Evolutionary conservation across 2,888 invertebrate species (phyloP).

Genomic region (Silvanus unidentatus): DNA sequence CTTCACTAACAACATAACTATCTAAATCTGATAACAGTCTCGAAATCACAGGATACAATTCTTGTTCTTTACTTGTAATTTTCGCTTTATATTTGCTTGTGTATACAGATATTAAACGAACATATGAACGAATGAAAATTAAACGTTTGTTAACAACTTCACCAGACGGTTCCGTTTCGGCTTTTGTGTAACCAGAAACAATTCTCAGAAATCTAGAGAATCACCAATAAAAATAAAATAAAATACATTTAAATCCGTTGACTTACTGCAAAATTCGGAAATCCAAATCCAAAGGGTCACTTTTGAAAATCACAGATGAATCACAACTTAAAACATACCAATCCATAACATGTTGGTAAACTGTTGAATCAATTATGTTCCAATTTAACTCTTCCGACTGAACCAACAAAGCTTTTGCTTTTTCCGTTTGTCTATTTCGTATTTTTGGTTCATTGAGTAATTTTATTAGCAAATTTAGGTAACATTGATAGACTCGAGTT

Average conservation of each 20-base stretch:
- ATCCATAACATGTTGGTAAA: conserved; percentile 61
- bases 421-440: conserved; percentile 50
- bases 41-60: conserved; percentile 48
- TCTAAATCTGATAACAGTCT: conserved; percentile 53
- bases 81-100: conserved; percentile 51
- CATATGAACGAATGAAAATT: conserved; percentile 55
- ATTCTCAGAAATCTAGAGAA: conserved; percentile 51
- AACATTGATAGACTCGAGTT: conserved; percentile 53
- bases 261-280: conserved; percentile 55
- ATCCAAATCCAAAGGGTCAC: conserved; percentile 53
- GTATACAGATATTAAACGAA: conserved; percentile 54
- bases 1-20: conserved; percentile 41
- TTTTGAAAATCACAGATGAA: conserved; percentile 58
- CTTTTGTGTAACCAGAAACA: conserved; percentile 54
- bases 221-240: not conserved
- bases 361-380: conserved; percentile 56
- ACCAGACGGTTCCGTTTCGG: conserved; percentile 44
- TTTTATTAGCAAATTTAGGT: conserved; percentile 65
- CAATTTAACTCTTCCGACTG: conserved; percentile 61
- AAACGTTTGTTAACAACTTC: conserved; percentile 50
- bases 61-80: conserved; percentile 47
- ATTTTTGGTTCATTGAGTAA: conserved; percentile 67
- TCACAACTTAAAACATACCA: conserved; percentile 72
- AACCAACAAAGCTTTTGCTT: conserved; percentile 46
- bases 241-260: conserved; percentile 5